Evolutionary conservation across 2,113 vertebrate species (phyloP), one percentile per base, ranked within the genome.

Genomic region (Chionis minor): DNA sequence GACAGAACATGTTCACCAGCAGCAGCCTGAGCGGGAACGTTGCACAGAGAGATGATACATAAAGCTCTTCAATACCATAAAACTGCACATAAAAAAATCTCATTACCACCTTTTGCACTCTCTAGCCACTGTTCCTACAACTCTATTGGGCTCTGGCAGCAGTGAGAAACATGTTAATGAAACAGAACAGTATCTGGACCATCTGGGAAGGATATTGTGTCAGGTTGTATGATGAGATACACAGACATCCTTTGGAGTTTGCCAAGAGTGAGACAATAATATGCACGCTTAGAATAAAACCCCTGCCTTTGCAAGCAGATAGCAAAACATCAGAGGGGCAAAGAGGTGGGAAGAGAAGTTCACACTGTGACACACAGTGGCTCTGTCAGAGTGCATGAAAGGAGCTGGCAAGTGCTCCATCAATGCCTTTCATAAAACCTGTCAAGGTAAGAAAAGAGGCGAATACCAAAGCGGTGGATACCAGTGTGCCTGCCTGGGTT

Each of bases 101-200:
- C 67, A 86, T 95, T 91, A 82, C 32, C 73, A 55, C 40, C 47
- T 95, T 90, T 92, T 88, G 58, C 78, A 56, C 45, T 90, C 35
- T 88, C n/a, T 78, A 75, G 62, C 62, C 71, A 47, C 54, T 17
- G 11, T 38, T 89, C 45, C 63, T 95, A 90, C 78, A 82, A 62
- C 45, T 85, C 89, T 80, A 3, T 78, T 86, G 85, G 81, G 51
- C 78, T 85, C 42, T 86, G 89, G 45, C 79, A 91, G 62, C 58
- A 88, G 62, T 51, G 51, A 95, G 89, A 94, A 94, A 94, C 16
- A 56, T 58, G 58, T 88, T 94, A 96, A 91, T 94, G 93, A 94
- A 93, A 95, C 23, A 69, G 66, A 96, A 20, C 7, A 27, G 55
- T 80, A 83, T 88, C 89, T 84, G 83, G 69, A 77, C 72, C 69